Evolutionary conservation across 2,113 vertebrate species (phyloP).

Genomic region (Syrrhaptes paradoxus): DNA sequence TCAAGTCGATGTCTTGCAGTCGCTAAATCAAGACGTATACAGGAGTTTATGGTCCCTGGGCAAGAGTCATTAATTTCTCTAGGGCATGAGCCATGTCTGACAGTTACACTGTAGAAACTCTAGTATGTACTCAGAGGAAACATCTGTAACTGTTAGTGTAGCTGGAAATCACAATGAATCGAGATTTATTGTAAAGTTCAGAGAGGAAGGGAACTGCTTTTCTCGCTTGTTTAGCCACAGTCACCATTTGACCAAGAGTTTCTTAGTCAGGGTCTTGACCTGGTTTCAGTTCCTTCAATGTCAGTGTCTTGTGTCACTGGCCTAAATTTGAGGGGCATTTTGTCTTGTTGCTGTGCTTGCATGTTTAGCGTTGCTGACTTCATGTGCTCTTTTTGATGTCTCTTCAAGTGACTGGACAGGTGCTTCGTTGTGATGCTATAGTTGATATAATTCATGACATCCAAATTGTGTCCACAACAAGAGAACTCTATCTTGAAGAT

Average conservation of each 20-base stretch:
- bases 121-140: not conserved
- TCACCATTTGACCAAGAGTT: not conserved
- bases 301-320: not conserved
- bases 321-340: not conserved
- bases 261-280: not conserved
- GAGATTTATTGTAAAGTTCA: not conserved
- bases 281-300: not conserved
- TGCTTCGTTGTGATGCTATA: slow-evolving; percentile 93
- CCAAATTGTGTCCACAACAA: slow-evolving; percentile 92
- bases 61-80: not conserved
- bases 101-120: not conserved
- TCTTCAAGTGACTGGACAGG: slow-evolving; percentile 86
- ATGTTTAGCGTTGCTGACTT: not conserved
- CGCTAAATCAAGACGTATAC: not conserved
- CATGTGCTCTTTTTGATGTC: not conserved
- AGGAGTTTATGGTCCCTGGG: not conserved
- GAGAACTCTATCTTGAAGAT: slow-evolving; percentile 95
- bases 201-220: not conserved
- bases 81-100: not conserved
- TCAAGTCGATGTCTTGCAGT: not conserved
- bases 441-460: slow-evolving; percentile 91
- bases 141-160: not conserved
- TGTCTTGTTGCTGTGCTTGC: not conserved
- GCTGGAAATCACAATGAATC: not conserved
- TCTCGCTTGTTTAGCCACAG: not conserved